Base-by-base conservation (phyloP, 2,113 vertebrate species). In the Miniopterus natalensis region DNA sequence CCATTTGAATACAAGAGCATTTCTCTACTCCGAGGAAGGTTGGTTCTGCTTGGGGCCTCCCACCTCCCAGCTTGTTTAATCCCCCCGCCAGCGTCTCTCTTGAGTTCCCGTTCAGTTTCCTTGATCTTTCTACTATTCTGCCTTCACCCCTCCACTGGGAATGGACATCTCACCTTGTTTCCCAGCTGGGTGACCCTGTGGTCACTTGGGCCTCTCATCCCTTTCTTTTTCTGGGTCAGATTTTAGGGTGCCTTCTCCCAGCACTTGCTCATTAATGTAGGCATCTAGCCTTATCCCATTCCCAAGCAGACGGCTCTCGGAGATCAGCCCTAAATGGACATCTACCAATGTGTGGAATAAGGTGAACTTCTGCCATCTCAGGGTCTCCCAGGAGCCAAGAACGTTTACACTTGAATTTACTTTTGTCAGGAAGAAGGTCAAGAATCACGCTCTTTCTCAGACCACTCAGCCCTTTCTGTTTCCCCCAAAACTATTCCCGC, bases 371-470 rank as follows among this genome's bases (percentile, higher is more conserved):
- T 61, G 53, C 8, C 0, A 40, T 25, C 23, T 71, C 20, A 9
- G 74, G 9, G 8, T 57, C 53, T n/a, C 65, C 51, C 47, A 57
- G 8, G 18, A 84, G 21, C 70, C 23, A 23, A 74, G 81, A 73
- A 23, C 61, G 3, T 77, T 88, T 40, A 4, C 47, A 14, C 55
- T 92, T 77, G 88, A 92, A 65, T 57, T 87, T 47, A 15, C n/a
- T 73, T 45, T 7, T 65, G 25, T 78, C n/a, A n/a, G 23, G 18
- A 86, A 96, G 83, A 93, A 92, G 53, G 55, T 93, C 83, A 89
- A 77, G 63, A 78, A 51, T 36, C 86, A 78, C 86, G 15, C 42
- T 84, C 47, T 94, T 88, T 80, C n/a, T 88, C 92, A 88, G 83
- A 31, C 40, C 53, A 11, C 59, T 75, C 6, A 51, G 77, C 17